These are phyloP conservation scores for Scaptomyza reducta DNA, from an alignment of 2,888 invertebrate genomes.

Conservation along the genomic window DNA sequence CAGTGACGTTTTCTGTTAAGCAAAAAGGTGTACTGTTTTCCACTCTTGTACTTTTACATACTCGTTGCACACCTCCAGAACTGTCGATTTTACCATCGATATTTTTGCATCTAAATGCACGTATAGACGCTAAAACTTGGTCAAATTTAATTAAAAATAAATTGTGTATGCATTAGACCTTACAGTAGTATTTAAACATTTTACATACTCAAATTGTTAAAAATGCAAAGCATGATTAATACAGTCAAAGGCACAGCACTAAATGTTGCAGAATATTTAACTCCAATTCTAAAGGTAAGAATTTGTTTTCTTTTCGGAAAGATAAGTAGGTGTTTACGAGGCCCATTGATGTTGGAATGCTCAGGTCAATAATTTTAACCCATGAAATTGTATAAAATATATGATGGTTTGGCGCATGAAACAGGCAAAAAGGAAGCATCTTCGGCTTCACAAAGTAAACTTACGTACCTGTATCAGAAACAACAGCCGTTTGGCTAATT, in stretches of 20 bases:
- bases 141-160: constrained; percentile 35
- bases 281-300: constrained; percentile 96
- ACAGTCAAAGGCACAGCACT: constrained; percentile 97
- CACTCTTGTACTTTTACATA: too few relatives aligned
- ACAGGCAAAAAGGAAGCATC: background rate
- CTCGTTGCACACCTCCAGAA: too few relatives aligned
- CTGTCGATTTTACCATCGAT: background rate
- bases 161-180: constrained; percentile 21
- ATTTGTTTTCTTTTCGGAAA: background rate
- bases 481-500: too few relatives aligned
- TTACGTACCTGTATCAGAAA: too few relatives aligned
- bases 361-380: background rate
- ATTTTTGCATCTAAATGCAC: background rate
- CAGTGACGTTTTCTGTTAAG: too few relatives aligned
- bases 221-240: constrained; percentile 98
- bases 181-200: constrained; percentile 28
- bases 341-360: background rate
- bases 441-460: too few relatives aligned
- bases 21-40: too few relatives aligned
- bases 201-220: constrained; percentile 29
- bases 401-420: background rate
- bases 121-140: constrained; percentile 31
- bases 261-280: constrained; percentile 97
- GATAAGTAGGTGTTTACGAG: background rate
- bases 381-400: background rate